These are phyloP conservation scores for Bellardia pandia DNA, from an alignment of 2,888 invertebrate genomes.

Conservation along the genomic window DNA sequence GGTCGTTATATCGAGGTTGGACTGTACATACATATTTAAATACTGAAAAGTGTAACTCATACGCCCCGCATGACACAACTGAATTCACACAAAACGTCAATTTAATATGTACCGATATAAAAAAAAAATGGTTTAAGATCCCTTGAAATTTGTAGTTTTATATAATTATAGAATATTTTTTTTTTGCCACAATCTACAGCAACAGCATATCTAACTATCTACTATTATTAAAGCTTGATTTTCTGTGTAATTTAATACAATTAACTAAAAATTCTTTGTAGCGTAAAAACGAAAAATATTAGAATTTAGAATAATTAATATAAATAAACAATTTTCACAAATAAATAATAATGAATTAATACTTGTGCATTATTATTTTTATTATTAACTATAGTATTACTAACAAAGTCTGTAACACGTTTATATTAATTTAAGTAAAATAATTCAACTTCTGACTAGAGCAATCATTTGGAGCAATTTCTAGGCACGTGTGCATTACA, in stretches of 20 bases:
- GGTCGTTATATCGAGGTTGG: no score
- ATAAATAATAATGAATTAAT: neutral
- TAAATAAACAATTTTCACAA: constrained; percentile 4
- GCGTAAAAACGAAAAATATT: constrained; percentile 37
- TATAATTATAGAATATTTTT: neutral
- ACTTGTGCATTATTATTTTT: neutral
- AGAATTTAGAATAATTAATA: constrained; percentile 7
- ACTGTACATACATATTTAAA: neutral
- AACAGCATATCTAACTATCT: neutral
- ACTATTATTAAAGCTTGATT: neutral
- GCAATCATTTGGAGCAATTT: constrained; percentile 4
- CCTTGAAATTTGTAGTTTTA: neutral
- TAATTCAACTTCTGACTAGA: neutral
- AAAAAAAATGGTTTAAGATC: neutral
- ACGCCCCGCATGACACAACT: constrained; percentile 10
- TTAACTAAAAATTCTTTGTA: constrained; percentile 16
- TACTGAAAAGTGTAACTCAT: constrained; percentile 20
- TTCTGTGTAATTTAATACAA: constrained; percentile 37
- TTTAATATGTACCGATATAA: neutral
- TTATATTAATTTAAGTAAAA: neutral
- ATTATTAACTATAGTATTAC: neutral
- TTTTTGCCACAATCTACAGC: neutral
- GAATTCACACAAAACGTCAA: constrained; percentile 1
- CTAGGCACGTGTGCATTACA: neutral
- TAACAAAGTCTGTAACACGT: neutral